These are phyloP conservation scores for Emydoidea blandingii DNA, from an alignment of 2,797 vertebrate genomes.

Conservation along the genomic window DNA sequence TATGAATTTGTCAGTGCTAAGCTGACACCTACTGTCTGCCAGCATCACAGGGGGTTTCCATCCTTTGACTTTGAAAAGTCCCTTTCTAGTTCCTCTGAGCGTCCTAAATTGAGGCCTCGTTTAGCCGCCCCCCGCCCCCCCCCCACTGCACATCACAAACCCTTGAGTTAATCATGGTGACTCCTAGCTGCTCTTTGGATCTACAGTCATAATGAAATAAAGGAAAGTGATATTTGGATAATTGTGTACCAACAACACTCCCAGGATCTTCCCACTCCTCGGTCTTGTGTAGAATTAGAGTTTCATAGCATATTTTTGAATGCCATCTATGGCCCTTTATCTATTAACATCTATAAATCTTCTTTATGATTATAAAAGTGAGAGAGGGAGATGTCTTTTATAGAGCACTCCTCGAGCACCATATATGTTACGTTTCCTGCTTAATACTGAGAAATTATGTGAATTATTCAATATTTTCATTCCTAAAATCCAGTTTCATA, in stretches of 20 bases:
- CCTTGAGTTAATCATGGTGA: not conserved
- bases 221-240: not conserved
- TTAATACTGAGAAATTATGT: not conserved
- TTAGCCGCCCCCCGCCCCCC: not conserved
- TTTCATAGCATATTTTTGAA: not conserved
- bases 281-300: not conserved
- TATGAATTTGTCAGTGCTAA: not conserved
- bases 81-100: not conserved
- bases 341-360: not conserved
- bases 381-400: not conserved
- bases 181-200: not conserved
- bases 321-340: not conserved
- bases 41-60: not conserved
- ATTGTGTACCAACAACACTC: not conserved
- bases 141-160: not conserved
- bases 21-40: not conserved
- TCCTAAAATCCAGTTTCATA: not conserved
- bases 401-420: not conserved
- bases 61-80: not conserved
- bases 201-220: not conserved
- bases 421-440: not conserved
- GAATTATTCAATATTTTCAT: not conserved
- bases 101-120: not conserved
- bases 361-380: not conserved
- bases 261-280: not conserved